Base-by-base conservation (phyloP, 1,140 invertebrate genomes). In the Hermatobates lingyangjiaoensis region DNA sequence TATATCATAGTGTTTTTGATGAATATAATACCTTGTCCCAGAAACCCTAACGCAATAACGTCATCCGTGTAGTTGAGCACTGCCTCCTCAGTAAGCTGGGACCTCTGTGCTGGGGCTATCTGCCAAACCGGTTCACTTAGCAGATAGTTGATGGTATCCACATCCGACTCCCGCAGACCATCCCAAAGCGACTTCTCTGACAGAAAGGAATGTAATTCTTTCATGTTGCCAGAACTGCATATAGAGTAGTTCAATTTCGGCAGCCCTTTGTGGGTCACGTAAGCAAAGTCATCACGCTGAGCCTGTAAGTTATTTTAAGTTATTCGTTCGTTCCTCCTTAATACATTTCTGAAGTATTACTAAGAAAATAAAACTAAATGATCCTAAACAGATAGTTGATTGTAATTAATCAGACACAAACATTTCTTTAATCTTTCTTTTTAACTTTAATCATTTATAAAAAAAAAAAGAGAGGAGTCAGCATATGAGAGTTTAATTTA, bases 91-190 rank as follows among this genome's bases (percentile, higher is more conserved):
- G 73, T 76, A 1, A 80, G 62, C 56, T 74, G 71, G 14, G 73
- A 64, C 49, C 75, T 76, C 4, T 71, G 73, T 40, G 65, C 61
- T 0, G 80, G 76, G 0, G 81, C 77, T 27, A 88, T 81, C 62
- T 85, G 79, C 84, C 84, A 90, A 1, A 89, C 75, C 0, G 86
- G 86, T 61, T 88, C 83, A 2, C 78, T 79, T 5, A 87, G 68
- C 18, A 88, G 59, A 14, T 83, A 77, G 54, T 87, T 77, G 44
- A 88, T 73, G 0, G 79, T 74, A 23, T 76, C 71, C 15, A 79
- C 71, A 51, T 88, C 84, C 7, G 57, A 76, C 25, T 81, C 75
- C 57, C 81, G 85, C 0, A 87, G 58, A 0, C 83, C 83, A 57
- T 87, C 83, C 83, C 82, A 87, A 2, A 87, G 65, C 4, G 76